A percentile compares a stretch with the other conserved stretches of the same genome.
Evolutionary conservation across 2,888 invertebrate genomes (phyloP).

Genomic region (Euproctis similis): DNA sequence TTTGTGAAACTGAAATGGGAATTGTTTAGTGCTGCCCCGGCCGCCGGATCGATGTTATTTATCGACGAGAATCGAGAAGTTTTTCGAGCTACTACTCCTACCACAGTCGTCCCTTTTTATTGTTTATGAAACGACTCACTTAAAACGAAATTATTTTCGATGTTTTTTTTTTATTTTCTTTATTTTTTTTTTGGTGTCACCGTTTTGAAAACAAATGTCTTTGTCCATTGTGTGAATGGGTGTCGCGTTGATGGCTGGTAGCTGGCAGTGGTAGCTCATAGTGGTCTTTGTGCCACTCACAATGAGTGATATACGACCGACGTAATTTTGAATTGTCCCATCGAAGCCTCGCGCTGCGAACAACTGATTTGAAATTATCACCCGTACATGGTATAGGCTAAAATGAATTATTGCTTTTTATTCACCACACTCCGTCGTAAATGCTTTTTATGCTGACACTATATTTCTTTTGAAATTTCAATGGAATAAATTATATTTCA

Average conservation of each 20-base stretch:
- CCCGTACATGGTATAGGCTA: slow-evolving; percentile 71
- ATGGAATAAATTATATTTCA: no score
- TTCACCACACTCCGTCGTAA: slow-evolving; percentile 45
- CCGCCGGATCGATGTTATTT: slow-evolving; percentile 37
- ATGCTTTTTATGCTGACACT: slow-evolving; percentile 43
- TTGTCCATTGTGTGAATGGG: slow-evolving; percentile 63
- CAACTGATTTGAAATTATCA: slow-evolving; percentile 72
- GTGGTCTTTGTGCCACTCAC: slow-evolving; percentile 67
- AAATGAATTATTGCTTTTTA: slow-evolving; percentile 72
- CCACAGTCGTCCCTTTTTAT: slow-evolving; percentile 46
- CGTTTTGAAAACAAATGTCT: slow-evolving; percentile 70
- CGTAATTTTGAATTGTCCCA: slow-evolving; percentile 69
- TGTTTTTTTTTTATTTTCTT: no score
- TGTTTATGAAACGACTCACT: slow-evolving; percentile 55
- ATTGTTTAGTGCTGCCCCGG: slow-evolving; percentile 34
- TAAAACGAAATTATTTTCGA: slow-evolving; percentile 61
- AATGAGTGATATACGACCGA: slow-evolving; percentile 74
- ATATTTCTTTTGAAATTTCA: slow-evolving; percentile 25
- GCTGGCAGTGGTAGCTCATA: slow-evolving; percentile 57
- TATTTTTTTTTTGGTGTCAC: no score
- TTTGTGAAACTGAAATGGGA: slow-evolving; percentile 52
- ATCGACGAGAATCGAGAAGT: slow-evolving; percentile 30
- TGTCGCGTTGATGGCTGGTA: slow-evolving; percentile 50
- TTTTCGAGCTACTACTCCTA: no score
- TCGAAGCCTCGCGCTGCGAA: slow-evolving; percentile 42